Evolutionary conservation across 2,797 vertebrate genomes (phyloP).

Genomic region (Otolemur crassicaudatus): DNA sequence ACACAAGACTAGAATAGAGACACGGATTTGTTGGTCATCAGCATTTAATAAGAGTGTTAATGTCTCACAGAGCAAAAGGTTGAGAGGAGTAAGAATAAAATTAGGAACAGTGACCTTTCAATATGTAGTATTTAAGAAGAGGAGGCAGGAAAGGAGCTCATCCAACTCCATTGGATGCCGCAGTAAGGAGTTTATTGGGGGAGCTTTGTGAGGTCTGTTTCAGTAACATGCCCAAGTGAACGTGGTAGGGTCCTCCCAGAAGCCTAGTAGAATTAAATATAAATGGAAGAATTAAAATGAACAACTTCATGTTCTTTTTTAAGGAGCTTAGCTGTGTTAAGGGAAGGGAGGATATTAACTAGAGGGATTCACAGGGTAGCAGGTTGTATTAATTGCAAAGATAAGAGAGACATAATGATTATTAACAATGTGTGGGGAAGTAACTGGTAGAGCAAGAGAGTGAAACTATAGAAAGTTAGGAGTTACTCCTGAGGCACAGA

Average conservation of each 20-base stretch:
- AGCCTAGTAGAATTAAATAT: neutral
- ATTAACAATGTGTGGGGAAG: neutral
- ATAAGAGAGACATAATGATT: neutral
- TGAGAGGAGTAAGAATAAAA: neutral
- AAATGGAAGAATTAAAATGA: neutral
- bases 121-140: neutral
- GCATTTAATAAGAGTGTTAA: neutral
- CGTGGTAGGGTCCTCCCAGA: neutral
- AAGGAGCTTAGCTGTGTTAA: neutral
- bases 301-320: neutral
- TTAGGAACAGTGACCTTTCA: neutral
- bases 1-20: neutral
- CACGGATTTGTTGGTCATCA: neutral
- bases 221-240: neutral
- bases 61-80: neutral
- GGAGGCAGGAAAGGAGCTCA: neutral
- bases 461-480: neutral
- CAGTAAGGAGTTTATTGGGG: neutral
- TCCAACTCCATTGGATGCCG: neutral
- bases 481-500: neutral
- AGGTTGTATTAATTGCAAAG: neutral
- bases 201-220: neutral
- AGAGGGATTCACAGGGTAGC: neutral
- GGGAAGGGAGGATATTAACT: neutral
- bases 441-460: neutral